Evolutionary conservation across 2,797 vertebrate species (phyloP).

Genomic region (Peromyscus eremicus): DNA sequence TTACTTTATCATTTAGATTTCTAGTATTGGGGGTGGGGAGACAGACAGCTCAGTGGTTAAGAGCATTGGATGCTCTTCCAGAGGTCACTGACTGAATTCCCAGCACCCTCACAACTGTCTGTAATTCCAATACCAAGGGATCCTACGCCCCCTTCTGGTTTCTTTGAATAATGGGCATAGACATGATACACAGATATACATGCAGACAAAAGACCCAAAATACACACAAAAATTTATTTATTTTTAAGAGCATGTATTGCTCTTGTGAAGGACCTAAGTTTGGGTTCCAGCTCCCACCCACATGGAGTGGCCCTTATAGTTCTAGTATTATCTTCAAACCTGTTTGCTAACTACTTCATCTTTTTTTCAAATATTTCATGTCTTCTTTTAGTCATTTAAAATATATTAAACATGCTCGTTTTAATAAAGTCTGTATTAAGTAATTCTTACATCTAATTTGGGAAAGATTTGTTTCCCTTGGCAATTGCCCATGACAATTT

Average conservation of each 20-base stretch:
- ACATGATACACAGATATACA: neutral
- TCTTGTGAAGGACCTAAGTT: neutral
- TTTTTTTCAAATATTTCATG: neutral
- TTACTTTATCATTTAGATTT: slow-evolving; percentile 20
- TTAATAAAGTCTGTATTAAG: neutral
- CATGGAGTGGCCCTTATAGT: neutral
- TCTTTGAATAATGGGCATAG: neutral
- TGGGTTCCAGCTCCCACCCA: neutral
- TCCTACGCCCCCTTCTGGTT: neutral
- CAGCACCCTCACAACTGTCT: neutral
- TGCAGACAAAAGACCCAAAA: neutral
- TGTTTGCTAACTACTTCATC: neutral
- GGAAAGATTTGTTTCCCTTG: slow-evolving; percentile 6
- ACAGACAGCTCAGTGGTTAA: neutral
- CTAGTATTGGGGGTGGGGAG: neutral
- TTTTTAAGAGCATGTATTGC: neutral
- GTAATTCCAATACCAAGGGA: neutral
- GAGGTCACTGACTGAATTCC: neutral
- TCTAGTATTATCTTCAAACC: neutral
- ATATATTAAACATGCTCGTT: neutral
- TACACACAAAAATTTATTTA: neutral
- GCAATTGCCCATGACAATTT: neutral
- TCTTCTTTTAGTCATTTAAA: slow-evolving; percentile 43
- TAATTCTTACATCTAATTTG: neutral
- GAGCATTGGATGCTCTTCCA: neutral